Evolutionary conservation across 2,888 invertebrate species (phyloP), one percentile per base, ranked within the genome.

Genomic region (Folsomia manolachei): DNA sequence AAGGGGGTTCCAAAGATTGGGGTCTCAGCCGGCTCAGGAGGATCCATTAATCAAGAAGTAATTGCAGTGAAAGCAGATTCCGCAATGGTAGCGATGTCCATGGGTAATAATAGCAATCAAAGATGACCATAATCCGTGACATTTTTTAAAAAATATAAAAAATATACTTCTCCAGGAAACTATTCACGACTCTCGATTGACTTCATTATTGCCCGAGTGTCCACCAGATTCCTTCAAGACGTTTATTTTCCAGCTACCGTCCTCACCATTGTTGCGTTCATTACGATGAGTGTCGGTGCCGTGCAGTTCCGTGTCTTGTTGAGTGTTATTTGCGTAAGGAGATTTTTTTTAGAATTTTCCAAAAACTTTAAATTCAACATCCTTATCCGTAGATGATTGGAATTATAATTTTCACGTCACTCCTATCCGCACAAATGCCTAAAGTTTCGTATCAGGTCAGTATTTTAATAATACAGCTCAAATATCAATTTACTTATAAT

Each of bases 371-470:
- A 63, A 14, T 39, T 62, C 11, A 14, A 27, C 53, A 2, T 52
- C 11, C 18, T 51, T 62, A 61, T 51, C 69, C 71, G 1, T 53
- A 79, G 79, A 73, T 77, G 75, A 68, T 69, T 14, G 70, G 63
- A 14, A 75, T 73, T 68, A 27, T 76, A 18, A 61, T 77, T 1
- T 79, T 76, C 51, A 69, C 73, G 18, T 61, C 70, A 1, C 61
- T 79, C n/a, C 64, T 74, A 23, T 62, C 75, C 25, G 24, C 51
- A 14, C 18, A 72, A 23, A 74, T 76, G 51, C 77, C 77, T 1
- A 71, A 71, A 69, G 79, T 77, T 14, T 76, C 77, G 2, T 79
- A 79, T 64, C 77, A n/a, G n/a, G n/a, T n/a, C n/a, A n/a, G n/a
- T n/a, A n/a, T n/a, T n/a, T n/a, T n/a, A n/a, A n/a, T n/a, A n/a